Evolutionary conservation across 2,888 invertebrate species (phyloP).

Genomic region (Hetaerina titia): DNA sequence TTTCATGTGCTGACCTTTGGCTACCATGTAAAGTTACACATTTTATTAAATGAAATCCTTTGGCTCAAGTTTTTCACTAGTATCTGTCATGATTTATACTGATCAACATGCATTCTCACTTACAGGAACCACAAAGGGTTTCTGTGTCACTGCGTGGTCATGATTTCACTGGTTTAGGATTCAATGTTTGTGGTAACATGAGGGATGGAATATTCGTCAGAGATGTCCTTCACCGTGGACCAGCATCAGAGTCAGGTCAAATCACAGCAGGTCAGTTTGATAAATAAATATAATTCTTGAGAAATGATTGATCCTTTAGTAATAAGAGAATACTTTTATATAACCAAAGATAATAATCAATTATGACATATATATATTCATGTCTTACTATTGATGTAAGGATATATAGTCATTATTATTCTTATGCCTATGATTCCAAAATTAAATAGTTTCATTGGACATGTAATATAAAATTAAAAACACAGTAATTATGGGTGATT

Average conservation of each 20-base stretch:
- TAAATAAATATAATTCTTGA: neutral
- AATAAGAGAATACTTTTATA: neutral
- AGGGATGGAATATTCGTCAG: conserved; percentile 93
- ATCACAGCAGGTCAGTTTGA: conserved; percentile 85
- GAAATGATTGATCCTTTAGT: neutral
- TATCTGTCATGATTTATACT: neutral
- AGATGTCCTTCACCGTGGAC: conserved; percentile 91
- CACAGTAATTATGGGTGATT: neutral
- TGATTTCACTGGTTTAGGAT: conserved; percentile 93
- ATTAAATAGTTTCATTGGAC: neutral
- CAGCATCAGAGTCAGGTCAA: conserved; percentile 90
- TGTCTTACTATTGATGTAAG: neutral
- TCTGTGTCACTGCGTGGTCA: conserved; percentile 89
- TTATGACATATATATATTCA: neutral
- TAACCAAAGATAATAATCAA: too few species aligned
- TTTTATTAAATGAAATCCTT: too few species aligned
- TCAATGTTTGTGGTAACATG: conserved; percentile 94
- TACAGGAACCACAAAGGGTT: conserved; percentile 81
- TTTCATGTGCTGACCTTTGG: too few species aligned
- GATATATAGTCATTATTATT: neutral
- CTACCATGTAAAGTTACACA: too few species aligned
- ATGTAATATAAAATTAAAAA: neutral
- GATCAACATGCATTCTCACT: conserved; percentile 52
- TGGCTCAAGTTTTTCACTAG: too few species aligned
- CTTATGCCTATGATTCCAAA: neutral